Conservation (phyloP, 2,888 invertebrate genomes). For the Apoda limacodes region DNA sequence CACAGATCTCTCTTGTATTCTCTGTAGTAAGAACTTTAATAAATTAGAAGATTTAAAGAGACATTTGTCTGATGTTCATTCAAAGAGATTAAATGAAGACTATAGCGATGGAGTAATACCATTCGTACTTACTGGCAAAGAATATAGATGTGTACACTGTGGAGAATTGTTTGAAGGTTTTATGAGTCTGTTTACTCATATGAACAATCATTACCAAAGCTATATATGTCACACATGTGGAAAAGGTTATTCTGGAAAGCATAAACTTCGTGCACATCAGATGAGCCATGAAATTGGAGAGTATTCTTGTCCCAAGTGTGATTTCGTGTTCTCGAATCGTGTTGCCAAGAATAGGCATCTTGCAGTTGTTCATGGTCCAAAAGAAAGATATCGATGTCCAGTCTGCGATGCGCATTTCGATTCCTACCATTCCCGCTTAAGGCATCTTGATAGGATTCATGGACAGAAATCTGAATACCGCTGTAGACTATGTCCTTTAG, state of each 20-base stretch:
- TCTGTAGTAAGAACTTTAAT: slow-evolving; percentile 26
- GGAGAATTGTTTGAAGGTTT: slow-evolving; percentile 28
- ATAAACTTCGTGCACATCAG: slow-evolving; percentile 48
- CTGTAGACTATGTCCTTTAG: slow-evolving; percentile 33
- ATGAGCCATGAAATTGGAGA: slow-evolving; percentile 40
- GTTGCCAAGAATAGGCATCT: slow-evolving; percentile 32
- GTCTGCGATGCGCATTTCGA: slow-evolving; percentile 34
- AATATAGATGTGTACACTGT: slow-evolving; percentile 37
- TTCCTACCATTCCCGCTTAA: slow-evolving; percentile 34
- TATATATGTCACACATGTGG: slow-evolving; percentile 56
- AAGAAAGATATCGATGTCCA: slow-evolving; percentile 39
- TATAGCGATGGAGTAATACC: slow-evolving; percentile 40
- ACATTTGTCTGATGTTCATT: slow-evolving; percentile 32
- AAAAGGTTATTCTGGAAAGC: slow-evolving; percentile 49
- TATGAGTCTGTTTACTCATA: slow-evolving; percentile 39
- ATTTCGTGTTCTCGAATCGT: slow-evolving; percentile 36
- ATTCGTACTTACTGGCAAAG: slow-evolving; percentile 33
- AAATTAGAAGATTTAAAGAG: slow-evolving; percentile 29
- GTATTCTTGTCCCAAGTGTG: slow-evolving; percentile 50
- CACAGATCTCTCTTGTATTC: slow-evolving; percentile 31
- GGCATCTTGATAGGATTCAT: slow-evolving; percentile 35
- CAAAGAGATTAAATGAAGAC: slow-evolving; percentile 23
- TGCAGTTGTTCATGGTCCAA: slow-evolving; percentile 29
- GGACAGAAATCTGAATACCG: slow-evolving; percentile 35
- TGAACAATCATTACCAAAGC: slow-evolving; percentile 54